Percentiles rank a stretch among this genome's conserved stretches.
phyloP scores from a whole-genome alignment of 2,888 invertebrate genomes.

The Brachypalpus laphriformis region DNA sequence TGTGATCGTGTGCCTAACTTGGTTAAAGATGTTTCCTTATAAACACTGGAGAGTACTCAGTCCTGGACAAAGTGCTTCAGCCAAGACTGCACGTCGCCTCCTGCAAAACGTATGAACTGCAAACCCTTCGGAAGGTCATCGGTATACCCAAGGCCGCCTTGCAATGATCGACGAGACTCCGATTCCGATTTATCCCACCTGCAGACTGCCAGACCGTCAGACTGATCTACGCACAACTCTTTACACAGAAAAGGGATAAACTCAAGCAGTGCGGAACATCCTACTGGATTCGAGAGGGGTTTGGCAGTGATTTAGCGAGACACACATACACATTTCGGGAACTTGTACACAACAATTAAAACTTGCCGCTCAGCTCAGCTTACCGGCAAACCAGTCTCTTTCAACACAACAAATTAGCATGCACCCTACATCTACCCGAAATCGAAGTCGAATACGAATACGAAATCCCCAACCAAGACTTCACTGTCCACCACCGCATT shows the following conservation, averaged over 20 bases:
- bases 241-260: constrained; percentile 20
- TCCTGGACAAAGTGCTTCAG: too few relatives aligned
- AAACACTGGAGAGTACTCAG: too few relatives aligned
- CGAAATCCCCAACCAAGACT: constrained; percentile 30
- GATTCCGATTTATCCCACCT: too few relatives aligned
- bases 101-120: too few relatives aligned
- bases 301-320: constrained; percentile 36
- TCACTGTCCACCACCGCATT: constrained; percentile 25
- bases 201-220: not conserved
- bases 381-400: constrained; percentile 67
- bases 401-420: constrained; percentile 63
- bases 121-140: too few relatives aligned
- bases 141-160: too few relatives aligned
- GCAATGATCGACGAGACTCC: too few relatives aligned
- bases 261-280: constrained; percentile 50
- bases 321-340: constrained; percentile 15
- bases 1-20: too few relatives aligned
- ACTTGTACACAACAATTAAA: constrained; percentile 54
- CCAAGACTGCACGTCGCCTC: too few relatives aligned
- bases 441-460: not conserved
- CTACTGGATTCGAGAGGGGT: constrained; percentile 46
- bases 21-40: too few relatives aligned
- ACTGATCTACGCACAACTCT: constrained; percentile 59
- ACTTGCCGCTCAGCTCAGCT: constrained; percentile 38
- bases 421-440: constrained; percentile 55